Conservation (phyloP, 2,113 vertebrate species). For the Naja naja region DNA sequence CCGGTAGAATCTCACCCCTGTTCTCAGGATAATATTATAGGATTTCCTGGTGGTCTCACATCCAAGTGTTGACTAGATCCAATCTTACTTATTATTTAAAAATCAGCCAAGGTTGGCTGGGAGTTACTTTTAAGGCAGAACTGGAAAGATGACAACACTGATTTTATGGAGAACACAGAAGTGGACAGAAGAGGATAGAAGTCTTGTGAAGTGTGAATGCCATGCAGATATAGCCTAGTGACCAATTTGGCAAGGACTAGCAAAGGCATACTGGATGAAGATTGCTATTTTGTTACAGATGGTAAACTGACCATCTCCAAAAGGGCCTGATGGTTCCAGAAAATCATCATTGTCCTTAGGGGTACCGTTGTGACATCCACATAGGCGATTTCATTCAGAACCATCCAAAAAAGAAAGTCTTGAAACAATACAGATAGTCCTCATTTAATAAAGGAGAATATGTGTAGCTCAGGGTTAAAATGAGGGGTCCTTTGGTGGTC, state of each 20-base stretch:
- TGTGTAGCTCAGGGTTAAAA: no score
- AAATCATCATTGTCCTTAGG: background rate
- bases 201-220: background rate
- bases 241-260: background rate
- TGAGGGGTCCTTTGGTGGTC: no score
- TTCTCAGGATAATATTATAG: background rate
- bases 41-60: background rate
- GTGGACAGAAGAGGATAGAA: background rate
- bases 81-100: background rate
- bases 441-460: background rate
- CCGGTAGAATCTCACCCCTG: no score
- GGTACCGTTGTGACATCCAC: background rate
- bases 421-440: background rate
- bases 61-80: background rate
- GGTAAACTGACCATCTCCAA: background rate
- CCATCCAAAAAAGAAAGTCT: background rate
- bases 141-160: background rate
- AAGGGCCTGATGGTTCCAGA: background rate
- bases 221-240: background rate
- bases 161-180: background rate
- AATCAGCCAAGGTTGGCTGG: background rate
- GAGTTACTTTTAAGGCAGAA: background rate
- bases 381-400: background rate
- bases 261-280: background rate
- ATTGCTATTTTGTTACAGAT: background rate